Base-by-base conservation (phyloP, 2,888 invertebrate species). In the Sphaerophoria rueppellii region DNA sequence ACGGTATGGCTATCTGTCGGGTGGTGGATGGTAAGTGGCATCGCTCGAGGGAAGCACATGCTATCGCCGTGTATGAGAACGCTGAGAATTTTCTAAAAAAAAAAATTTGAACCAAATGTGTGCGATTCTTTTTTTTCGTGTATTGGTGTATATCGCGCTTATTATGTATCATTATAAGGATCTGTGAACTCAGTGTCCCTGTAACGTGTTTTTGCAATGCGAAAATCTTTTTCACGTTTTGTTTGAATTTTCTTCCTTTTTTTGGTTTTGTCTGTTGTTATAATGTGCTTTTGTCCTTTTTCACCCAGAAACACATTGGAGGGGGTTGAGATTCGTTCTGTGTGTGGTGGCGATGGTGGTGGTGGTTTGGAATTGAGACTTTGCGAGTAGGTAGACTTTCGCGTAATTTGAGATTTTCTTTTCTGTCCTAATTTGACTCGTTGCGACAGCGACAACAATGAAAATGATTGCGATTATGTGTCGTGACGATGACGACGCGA, bases 341-440 rank as follows among this genome's bases (percentile, higher is more conserved):
- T 78, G 46, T 69, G 55, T 46, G 24, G 24, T 24, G 24, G 24
- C 24, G 24, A 24, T 54, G 40, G 9, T 40, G 40, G 40, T 40
- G 6, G 40, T 40, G 9, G 6, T 40, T 9, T 43, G 43, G 24
- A 24, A 24, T 24, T 24, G 24, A 24, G 24, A 24, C 24, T 24
- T 24, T 24, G 24, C 24, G 24, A 24, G 2, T 24, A 24, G 9
- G 58, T 60, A 85, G 81, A 85, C 72, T 72, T 57, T 81, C 81
- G 81, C 85, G 85, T 85, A 85, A 85, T 85, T 85, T 85, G 81
- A 85, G 85, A 85, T 77, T 77, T 85, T 76, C 81, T 73, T 73
- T 85, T 88, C 87, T 89, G 88, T 89, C 89, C 89, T 89, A 89
- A 90, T 90, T 90, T 89, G 89, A 88, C 90, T 91, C 89, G 90